A percentile compares a stretch with the other conserved stretches of the same genome.
These are phyloP conservation scores for Zosterops lateralis DNA, from an alignment of 2,113 vertebrate genomes.

Conservation along the genomic window DNA sequence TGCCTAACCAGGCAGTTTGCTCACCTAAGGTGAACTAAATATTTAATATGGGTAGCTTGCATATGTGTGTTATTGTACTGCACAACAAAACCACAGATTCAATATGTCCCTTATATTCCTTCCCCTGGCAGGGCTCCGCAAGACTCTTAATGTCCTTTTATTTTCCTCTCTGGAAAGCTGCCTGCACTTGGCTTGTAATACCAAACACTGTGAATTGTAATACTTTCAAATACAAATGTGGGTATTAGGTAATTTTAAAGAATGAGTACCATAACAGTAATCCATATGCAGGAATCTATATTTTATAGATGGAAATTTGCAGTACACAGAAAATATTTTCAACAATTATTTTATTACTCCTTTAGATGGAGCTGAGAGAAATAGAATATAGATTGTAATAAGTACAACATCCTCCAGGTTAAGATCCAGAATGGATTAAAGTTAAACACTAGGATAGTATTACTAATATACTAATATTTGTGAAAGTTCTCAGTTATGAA, in stretches of 20 bases:
- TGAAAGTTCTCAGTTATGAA: not conserved
- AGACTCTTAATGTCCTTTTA: not conserved
- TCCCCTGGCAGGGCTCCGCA: not conserved
- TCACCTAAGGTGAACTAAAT: not conserved
- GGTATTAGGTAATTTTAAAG: not conserved
- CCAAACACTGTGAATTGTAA: not conserved
- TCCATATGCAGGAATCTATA: not conserved
- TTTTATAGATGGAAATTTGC: not conserved
- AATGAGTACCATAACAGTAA: not conserved
- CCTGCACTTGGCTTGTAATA: not conserved
- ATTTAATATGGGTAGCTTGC: not conserved
- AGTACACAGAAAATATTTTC: not conserved
- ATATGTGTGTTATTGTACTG: not conserved
- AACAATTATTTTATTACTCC: not conserved
- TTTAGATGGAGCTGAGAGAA: not conserved
- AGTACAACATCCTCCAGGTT: not conserved
- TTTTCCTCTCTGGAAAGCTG: slow-evolving; percentile 22
- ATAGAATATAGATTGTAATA: not conserved
- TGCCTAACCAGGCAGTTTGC: not conserved
- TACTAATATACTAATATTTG: not conserved
- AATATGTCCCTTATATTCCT: not conserved
- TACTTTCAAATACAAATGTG: not conserved
- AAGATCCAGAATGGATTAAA: not conserved
- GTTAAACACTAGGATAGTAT: not conserved
- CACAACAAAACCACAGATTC: not conserved